Evolutionary conservation across 1,140 invertebrate genomes (phyloP), one percentile per base, ranked within the genome.

Genomic region (Drosophila carrolli): DNA sequence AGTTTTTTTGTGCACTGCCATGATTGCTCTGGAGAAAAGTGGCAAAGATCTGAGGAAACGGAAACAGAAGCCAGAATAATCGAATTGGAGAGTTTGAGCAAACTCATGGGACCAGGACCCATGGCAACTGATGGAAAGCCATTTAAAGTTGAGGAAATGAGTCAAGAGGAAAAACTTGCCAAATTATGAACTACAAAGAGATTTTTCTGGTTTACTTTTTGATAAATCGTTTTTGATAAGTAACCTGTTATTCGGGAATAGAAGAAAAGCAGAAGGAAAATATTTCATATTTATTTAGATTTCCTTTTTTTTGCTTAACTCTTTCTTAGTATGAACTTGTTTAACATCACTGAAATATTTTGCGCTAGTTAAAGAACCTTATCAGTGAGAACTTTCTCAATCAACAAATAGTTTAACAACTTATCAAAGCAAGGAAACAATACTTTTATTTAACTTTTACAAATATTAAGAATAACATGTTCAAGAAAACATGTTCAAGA

Each of bases 11-110:
- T 35, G 37, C 53, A 5, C 13, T 40, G 48, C 51, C 44, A 71
- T 70, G 67, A 71, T 71, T 71, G 67, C 51, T 35, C 37, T 58
- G 19, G 43, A 35, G 50, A 7, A 38, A 47, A 56, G 50, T 56
- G 43, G 41, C 41, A 56, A 54, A 53, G 43, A 50, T 50, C 57
- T 27, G 38, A 19, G 32, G 14, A 47, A 70, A 67, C 16, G 27
- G 66, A 70, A 70, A 70, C 62, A 67, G 50, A 47, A 47, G 44
- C n/a, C 3, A 35, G 29, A 40, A 58, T 71, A 71, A 71, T 71
- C 67, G 67, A 71, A 71, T 71, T 6, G 9, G 19, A 29, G 63
- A 57, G 50, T 8, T 48, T 13, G 43, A 8, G 46, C 16, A 68
- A 48, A 16, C 65, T 70, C 43, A 6, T n/a, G 62, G 48, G 62